Base-by-base conservation (phyloP, 2,888 invertebrate species). In the Hirtodrosophila histrioides region DNA sequence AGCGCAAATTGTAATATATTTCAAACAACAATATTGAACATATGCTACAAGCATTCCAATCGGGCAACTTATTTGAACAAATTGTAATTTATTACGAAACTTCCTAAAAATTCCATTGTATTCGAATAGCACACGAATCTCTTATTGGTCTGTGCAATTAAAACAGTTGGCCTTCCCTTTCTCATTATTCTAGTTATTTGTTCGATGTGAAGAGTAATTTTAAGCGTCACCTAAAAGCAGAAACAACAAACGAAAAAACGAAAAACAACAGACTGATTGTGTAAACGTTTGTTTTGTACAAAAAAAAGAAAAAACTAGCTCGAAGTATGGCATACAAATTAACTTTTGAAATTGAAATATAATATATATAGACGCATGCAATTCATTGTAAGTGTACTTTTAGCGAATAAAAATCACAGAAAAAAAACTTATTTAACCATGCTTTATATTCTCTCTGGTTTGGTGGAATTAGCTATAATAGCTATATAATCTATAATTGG, bases 251-350 rank as follows among this genome's bases (percentile, higher is more conserved):
- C 55, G 49, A 58, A 50, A 71, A 63, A 54, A 60, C 37, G 41
- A 65, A 56, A 51, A 57, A 57, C 29, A 61, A 68, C 79, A 75
- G 86, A 86, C 88, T 88, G 89, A 88, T 80, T 70, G 73, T 81
- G 56, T 71, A 72, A 78, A 75, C 70, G 72, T 78, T 84, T 83
- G 74, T 77, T 79, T 78, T 79, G 61, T 79, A 77, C 70, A 78
- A 77, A 75, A 70, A 45, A 64, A 57, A 43, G 36, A 35, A 56
- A 76, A 65, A 63, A 37, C 74, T 61, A 63, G 55, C 39, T 69
- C 45, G 49, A 67, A 69, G 44, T 45, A 63, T 45, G 70, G 55
- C 37, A 61, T 51, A 64, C 57, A 65, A 57, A 48, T 40, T 51
- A 61, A 69, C 58, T 60, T 17, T 72, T 69, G 48, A 76, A 72